Percentiles rank a stretch among this genome's conserved stretches.
phyloP scores from a whole-genome alignment of 2,113 vertebrate genomes.

The Syngnathus scovelli region DNA sequence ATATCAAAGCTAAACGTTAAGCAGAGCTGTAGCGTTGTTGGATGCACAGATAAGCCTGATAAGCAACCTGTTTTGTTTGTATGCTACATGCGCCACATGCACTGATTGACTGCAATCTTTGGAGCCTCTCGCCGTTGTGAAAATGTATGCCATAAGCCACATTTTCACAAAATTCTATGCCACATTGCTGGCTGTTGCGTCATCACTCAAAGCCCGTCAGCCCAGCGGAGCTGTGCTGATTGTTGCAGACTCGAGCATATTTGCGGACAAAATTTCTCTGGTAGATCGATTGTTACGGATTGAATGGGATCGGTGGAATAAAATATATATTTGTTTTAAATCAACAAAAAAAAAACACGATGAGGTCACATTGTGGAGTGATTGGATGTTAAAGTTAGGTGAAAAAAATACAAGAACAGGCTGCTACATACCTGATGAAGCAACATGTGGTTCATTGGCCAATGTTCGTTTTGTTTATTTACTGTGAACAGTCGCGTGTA shows the following conservation, averaged over 20 bases:
- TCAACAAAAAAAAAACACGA: neutral
- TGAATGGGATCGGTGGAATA: neutral
- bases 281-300: neutral
- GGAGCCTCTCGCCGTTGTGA: conserved; percentile 54
- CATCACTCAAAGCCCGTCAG: conserved; percentile 56
- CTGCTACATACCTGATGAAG: neutral
- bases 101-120: too few species aligned
- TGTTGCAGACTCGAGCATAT: conserved; percentile 11
- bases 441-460: neutral
- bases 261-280: too few species aligned
- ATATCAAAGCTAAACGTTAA: too few species aligned
- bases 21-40: too few species aligned
- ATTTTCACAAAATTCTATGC: too few species aligned
- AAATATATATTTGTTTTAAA: neutral
- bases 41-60: too few species aligned
- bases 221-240: conserved; percentile 33
- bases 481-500: neutral
- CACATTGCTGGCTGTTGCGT: conserved; percentile 67
- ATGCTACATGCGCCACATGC: too few species aligned
- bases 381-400: neutral
- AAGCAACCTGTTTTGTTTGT: too few species aligned
- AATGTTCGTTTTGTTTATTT: neutral
- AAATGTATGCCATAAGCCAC: conserved; percentile 62
- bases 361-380: neutral
- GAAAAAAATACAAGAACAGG: neutral